phyloP scores from a whole-genome alignment of 2,797 vertebrate genomes.

The Ctenopoma kingsleyae region DNA sequence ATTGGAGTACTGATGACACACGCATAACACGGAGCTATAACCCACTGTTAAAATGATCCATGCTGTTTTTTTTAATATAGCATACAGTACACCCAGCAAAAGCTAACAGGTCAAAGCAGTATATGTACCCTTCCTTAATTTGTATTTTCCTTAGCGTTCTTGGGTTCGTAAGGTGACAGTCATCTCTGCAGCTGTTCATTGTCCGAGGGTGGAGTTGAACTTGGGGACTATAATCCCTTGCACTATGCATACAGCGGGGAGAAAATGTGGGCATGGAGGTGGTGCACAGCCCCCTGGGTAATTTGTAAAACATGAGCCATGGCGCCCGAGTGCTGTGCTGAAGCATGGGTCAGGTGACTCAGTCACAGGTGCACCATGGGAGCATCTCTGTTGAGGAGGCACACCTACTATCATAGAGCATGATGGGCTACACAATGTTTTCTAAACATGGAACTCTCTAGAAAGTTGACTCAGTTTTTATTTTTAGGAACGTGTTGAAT shows the following conservation, averaged over 20 bases:
- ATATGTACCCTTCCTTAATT: conserved; percentile 51
- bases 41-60: conserved; percentile 29
- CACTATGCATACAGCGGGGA: conserved; percentile 83
- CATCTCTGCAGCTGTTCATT: conserved; percentile 51
- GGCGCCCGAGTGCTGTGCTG: conserved; percentile 80
- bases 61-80: conserved; percentile 19
- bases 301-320: conserved; percentile 86
- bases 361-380: conserved; percentile 69
- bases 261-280: conserved; percentile 82
- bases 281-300: conserved; percentile 81
- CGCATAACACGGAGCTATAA: conserved; percentile 15
- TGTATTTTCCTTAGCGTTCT: conserved; percentile 59
- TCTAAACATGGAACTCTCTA: conserved; percentile 49
- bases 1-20: conserved; percentile 28
- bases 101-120: conserved; percentile 44
- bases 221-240: conserved; percentile 69
- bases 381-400: conserved; percentile 47
- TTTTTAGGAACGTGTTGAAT: conserved; percentile 36
- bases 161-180: conserved; percentile 67
- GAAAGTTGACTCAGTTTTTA: conserved; percentile 28
- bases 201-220: conserved; percentile 56
- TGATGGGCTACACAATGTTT: conserved; percentile 28
- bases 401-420: conserved; percentile 30
- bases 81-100: conserved; percentile 47
- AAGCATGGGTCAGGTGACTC: conserved; percentile 78